Conservation (phyloP, 2,888 invertebrate genomes). For the Caenorhabditis japonica region DNA sequence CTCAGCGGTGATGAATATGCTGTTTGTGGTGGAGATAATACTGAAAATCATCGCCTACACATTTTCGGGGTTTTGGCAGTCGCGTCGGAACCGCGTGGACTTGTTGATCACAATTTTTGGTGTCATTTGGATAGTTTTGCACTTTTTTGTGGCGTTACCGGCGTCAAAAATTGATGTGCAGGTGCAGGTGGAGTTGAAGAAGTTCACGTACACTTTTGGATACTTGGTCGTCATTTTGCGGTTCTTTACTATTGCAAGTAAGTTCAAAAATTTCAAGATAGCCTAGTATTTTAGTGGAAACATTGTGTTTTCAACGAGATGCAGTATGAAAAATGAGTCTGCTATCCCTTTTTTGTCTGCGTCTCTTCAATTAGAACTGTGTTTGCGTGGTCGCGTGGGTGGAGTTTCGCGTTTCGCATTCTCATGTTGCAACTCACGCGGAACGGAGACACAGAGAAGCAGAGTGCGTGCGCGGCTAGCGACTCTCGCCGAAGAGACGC, state of each 20-base stretch:
- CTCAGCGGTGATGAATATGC: conserved; percentile 89
- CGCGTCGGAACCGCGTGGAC: conserved; percentile 95
- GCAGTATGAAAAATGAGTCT: no score
- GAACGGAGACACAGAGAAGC: no score
- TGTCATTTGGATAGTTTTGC: conserved; percentile 95
- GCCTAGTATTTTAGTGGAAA: background rate
- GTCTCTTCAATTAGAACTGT: no score
- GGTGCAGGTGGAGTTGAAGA: conserved; percentile 80
- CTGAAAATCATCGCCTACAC: conserved; percentile 99
- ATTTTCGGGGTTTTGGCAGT: conserved; percentile 97
- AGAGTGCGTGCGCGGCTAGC: no score
- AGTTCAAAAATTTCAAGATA: conserved; percentile 15
- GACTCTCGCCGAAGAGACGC: no score
- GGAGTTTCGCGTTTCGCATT: no score
- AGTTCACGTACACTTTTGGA: conserved; percentile 94
- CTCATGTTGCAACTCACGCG: no score
- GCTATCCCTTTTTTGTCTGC: no score
- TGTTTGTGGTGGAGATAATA: conserved; percentile 94
- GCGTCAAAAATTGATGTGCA: conserved; percentile 54
- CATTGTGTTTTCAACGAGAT: background rate
- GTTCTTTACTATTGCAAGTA: conserved; percentile 97
- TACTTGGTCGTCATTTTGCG: conserved; percentile 96
- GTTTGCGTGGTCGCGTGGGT: no score
- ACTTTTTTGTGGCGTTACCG: conserved; percentile 73
- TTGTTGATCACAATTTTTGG: conserved; percentile 90